Evolutionary conservation across 2,797 vertebrate species (phyloP).

Genomic region (Oryzias sinensis): DNA sequence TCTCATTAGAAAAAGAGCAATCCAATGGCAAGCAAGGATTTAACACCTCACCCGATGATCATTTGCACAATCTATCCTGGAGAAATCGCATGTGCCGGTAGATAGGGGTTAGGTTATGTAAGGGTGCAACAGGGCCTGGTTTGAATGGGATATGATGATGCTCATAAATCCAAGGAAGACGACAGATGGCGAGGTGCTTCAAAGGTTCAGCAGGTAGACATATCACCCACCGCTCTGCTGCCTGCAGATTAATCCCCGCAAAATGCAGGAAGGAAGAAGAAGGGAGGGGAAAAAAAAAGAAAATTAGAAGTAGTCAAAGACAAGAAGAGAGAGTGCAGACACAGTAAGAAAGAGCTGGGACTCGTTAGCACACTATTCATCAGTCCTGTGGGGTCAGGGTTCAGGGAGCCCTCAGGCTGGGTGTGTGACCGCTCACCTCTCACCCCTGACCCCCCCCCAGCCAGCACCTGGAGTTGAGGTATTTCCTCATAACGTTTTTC

Average conservation of each 20-base stretch:
- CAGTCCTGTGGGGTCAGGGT: slow-evolving; percentile 66
- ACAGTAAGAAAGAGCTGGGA: slow-evolving; percentile 64
- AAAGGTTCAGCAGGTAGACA: slow-evolving; percentile 63
- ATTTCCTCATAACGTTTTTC: slow-evolving; percentile 66
- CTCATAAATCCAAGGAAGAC: slow-evolving; percentile 66
- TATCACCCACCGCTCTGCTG: slow-evolving; percentile 30
- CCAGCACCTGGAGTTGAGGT: slow-evolving; percentile 74
- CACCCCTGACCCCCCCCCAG: slow-evolving; percentile 49
- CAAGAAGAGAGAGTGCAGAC: slow-evolving; percentile 71
- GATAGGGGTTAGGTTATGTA: slow-evolving; percentile 64
- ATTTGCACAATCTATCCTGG: slow-evolving; percentile 76
- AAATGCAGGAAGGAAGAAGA: slow-evolving; percentile 8
- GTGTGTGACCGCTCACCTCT: slow-evolving; percentile 60
- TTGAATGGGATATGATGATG: slow-evolving; percentile 67
- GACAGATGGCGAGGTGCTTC: slow-evolving; percentile 63
- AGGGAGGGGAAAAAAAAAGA: not conserved
- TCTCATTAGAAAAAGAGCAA: slow-evolving; percentile 70
- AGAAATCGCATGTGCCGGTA: slow-evolving; percentile 52
- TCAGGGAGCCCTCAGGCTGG: slow-evolving; percentile 65
- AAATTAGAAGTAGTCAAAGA: slow-evolving; percentile 45
- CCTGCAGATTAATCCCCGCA: slow-evolving; percentile 44
- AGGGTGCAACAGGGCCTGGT: slow-evolving; percentile 57
- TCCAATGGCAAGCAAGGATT: slow-evolving; percentile 55
- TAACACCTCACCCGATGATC: slow-evolving; percentile 67
- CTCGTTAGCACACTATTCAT: slow-evolving; percentile 74